phyloP scores from a whole-genome alignment of 2,888 invertebrate species.

The Agrilus mali region DNA sequence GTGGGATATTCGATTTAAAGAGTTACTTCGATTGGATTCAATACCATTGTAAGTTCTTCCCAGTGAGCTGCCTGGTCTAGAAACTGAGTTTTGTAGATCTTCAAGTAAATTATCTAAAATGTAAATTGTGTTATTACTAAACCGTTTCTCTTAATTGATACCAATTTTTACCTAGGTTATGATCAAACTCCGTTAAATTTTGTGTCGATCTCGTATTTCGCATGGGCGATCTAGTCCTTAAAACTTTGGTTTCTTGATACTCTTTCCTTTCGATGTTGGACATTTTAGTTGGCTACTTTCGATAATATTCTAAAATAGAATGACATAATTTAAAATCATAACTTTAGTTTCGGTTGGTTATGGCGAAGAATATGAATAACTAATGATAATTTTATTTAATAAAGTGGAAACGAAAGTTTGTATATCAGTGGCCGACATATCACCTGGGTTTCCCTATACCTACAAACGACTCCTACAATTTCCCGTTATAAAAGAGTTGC shows the following conservation, averaged over 20 bases:
- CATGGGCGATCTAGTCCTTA: constrained; percentile 27
- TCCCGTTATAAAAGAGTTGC: too few relatives aligned
- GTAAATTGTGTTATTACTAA: too few relatives aligned
- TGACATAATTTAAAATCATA: too few relatives aligned
- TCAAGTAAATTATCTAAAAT: constrained; percentile 30
- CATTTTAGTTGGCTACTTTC: constrained; percentile 20
- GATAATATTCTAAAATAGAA: too few relatives aligned
- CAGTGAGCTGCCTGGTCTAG: constrained; percentile 28
- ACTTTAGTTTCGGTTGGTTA: too few relatives aligned
- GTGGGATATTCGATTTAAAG: constrained; percentile 25
- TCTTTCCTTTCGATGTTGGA: constrained; percentile 32
- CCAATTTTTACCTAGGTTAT: constrained; percentile 31
- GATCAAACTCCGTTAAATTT: constrained; percentile 30
- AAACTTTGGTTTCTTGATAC: constrained; percentile 29
- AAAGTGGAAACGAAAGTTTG: too few relatives aligned
- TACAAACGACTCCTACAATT: too few relatives aligned
- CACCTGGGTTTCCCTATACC: too few relatives aligned
- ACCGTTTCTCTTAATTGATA: too few relatives aligned
- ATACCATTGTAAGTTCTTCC: constrained; percentile 19
- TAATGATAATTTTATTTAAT: too few relatives aligned
- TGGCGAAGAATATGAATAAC: too few relatives aligned
- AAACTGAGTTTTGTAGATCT: constrained; percentile 33
- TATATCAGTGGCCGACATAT: too few relatives aligned
- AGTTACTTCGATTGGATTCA: constrained; percentile 22
- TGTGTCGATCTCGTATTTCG: constrained; percentile 24